These are phyloP conservation scores for Mythimna ferrago DNA, from an alignment of 2,888 invertebrate species.

Conservation along the genomic window DNA sequence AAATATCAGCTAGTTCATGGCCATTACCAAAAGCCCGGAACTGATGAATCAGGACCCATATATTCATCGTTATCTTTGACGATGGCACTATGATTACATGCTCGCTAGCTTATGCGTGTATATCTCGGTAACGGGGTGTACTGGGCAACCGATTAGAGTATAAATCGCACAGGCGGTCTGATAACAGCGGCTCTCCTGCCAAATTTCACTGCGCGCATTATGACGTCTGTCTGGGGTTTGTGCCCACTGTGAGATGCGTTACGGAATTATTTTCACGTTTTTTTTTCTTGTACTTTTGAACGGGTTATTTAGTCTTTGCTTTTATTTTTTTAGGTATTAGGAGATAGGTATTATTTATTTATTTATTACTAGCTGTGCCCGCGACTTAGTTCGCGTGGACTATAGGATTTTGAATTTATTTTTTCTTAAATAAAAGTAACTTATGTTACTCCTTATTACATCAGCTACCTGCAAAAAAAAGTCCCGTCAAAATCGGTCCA, in stretches of 20 bases:
- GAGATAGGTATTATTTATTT: too few relatives aligned
- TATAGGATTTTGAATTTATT: too few relatives aligned
- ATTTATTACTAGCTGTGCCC: too few relatives aligned
- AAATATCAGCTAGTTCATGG: slow-evolving; percentile 21
- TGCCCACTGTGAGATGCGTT: slow-evolving; percentile 63
- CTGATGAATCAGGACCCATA: slow-evolving; percentile 48
- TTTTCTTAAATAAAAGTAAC: too few relatives aligned
- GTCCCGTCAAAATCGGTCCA: too few relatives aligned
- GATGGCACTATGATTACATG: slow-evolving; percentile 37
- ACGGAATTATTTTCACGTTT: neutral
- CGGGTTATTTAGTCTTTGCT: too few relatives aligned
- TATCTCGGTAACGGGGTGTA: slow-evolving; percentile 65
- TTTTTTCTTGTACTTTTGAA: neutral
- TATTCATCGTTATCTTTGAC: slow-evolving; percentile 35
- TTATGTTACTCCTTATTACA: too few relatives aligned
- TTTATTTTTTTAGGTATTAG: neutral
- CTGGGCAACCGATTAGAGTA: slow-evolving; percentile 65
- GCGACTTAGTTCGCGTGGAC: too few relatives aligned
- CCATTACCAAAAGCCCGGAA: slow-evolving; percentile 15
- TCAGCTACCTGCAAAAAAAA: too few relatives aligned
- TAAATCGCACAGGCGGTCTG: slow-evolving; percentile 71
- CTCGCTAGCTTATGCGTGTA: slow-evolving; percentile 15
- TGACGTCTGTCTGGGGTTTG: slow-evolving; percentile 73
- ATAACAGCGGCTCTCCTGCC: slow-evolving; percentile 80
- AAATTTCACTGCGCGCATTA: slow-evolving; percentile 78